Conservation (phyloP, 2,888 invertebrate genomes). For the Drosophila pseudotalamancana region DNA sequence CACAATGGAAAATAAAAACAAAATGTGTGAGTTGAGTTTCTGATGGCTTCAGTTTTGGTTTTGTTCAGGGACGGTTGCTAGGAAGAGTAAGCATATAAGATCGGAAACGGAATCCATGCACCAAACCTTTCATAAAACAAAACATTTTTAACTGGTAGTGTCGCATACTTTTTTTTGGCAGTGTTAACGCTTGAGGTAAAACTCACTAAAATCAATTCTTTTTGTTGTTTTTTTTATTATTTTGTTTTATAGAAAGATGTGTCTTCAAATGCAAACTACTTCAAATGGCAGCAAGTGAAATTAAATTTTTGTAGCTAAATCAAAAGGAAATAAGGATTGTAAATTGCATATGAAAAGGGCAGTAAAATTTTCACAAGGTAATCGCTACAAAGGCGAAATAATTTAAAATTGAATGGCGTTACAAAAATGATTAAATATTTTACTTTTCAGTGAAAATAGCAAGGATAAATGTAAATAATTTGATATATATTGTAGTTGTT, state of each 20-base stretch:
- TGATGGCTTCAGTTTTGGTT: slow-evolving; percentile 16
- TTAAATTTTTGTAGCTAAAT: slow-evolving; percentile 29
- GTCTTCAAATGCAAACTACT: slow-evolving; percentile 27
- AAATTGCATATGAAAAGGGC: slow-evolving; percentile 46
- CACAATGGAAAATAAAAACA: background rate
- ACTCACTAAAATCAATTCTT: slow-evolving; percentile 7
- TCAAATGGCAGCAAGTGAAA: slow-evolving; percentile 19
- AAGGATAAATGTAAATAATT: slow-evolving; percentile 34
- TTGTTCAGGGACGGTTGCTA: background rate
- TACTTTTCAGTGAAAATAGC: slow-evolving; percentile 37
- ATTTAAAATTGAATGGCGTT: slow-evolving; percentile 57
- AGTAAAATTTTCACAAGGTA: slow-evolving; percentile 47
- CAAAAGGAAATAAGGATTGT: slow-evolving; percentile 47
- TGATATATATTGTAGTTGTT: slow-evolving; percentile 10
- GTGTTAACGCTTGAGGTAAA: slow-evolving; percentile 27
- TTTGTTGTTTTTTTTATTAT: slow-evolving; percentile 7
- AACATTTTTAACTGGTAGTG: slow-evolving; percentile 21
- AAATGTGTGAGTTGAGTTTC: slow-evolving; percentile 5
- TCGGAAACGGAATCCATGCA: slow-evolving; percentile 57
- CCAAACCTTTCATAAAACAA: slow-evolving; percentile 38
- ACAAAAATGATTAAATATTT: slow-evolving; percentile 34
- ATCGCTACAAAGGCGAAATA: slow-evolving; percentile 65
- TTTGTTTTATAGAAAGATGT: slow-evolving; percentile 8
- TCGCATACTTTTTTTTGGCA: slow-evolving; percentile 34
- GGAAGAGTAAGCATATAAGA: slow-evolving; percentile 21